Base-by-base conservation (phyloP, 2,797 vertebrate species). In the Scolopax bukidnonensis region DNA sequence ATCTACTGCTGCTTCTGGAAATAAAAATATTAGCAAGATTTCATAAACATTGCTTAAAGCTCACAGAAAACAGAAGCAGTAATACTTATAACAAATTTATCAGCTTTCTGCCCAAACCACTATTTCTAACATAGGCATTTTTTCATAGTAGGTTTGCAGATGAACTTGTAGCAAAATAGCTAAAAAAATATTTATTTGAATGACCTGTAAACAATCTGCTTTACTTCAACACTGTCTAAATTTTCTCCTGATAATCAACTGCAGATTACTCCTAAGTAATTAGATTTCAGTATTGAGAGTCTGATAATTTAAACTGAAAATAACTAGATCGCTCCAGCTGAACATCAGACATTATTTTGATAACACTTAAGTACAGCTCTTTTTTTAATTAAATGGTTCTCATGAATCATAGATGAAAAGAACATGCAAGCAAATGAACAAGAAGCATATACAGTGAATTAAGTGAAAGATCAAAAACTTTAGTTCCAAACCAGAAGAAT, bases 1-100 rank as follows among this genome's bases (percentile, higher is more conserved):
- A 97, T 99, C 99, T 95, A 99, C 99, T 64, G 99, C 98, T 13
- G 99, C 98, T 98, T 99, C 99, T 99, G 98, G 82, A 97, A 98
- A 97, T 84, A 97, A 94, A 98, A 97, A 97, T 83, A 98, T 96
- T 70, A 95, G 57, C 68, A 95, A 79, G 19, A 68, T 67, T 87
- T 94, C 51, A 60, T 51, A 92, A 95, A n/a, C 30, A 87, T 28
- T 54, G 11, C 32, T 84, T 36, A 89, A 68, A 14, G 53, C 24
- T 81, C 33, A 77, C 8, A 38, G 79, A 84, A 89, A 92, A 74
- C 19, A 84, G 28, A 88, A 84, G 25, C 30, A 63, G 4, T 10
- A 69, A 27, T 61, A 65, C 71, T 54, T 61, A 73, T 1, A 78
- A 23, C 28, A 85, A 38, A 81, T 75, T 32, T 38, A 94, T 30